phyloP scores from a whole-genome alignment of 2,797 vertebrate species.

The Phalanger gymnotis region DNA sequence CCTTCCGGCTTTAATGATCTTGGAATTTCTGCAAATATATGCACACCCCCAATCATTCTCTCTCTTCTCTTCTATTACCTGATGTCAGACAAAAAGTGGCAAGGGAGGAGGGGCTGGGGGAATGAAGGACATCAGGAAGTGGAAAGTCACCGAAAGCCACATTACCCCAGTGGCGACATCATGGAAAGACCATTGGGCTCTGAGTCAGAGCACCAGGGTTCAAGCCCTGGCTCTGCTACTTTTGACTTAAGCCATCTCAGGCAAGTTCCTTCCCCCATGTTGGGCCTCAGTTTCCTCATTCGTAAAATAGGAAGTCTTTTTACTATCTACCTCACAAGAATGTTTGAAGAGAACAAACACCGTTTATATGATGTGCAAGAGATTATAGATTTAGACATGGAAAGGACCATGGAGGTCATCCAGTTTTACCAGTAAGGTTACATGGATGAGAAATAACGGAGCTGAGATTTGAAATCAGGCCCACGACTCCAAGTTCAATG shows the following conservation, averaged over 20 bases:
- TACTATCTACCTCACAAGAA: background rate
- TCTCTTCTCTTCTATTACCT: background rate
- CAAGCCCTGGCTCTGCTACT: background rate
- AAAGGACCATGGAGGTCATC: background rate
- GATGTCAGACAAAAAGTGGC: background rate
- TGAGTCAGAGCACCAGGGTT: background rate
- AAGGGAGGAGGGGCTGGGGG: background rate
- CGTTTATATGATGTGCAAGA: background rate
- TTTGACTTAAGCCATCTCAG: background rate
- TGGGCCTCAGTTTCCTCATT: slow-evolving; percentile 13
- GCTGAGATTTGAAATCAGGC: background rate
- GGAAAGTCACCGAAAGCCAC: background rate
- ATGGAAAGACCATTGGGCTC: background rate
- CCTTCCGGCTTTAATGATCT: background rate
- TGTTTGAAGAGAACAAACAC: slow-evolving; percentile 40
- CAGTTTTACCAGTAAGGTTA: background rate
- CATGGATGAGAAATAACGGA: background rate
- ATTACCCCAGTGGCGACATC: background rate
- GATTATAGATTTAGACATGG: slow-evolving; percentile 49
- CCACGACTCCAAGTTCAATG: background rate
- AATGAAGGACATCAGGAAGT: background rate
- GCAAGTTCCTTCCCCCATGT: background rate
- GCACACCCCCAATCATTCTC: background rate
- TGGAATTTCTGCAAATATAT: background rate
- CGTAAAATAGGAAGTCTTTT: slow-evolving; percentile 30